A percentile compares a stretch with the other conserved stretches of the same genome.
phyloP scores from a whole-genome alignment of 2,113 vertebrate genomes.

The Rhinichthys klamathensis region DNA sequence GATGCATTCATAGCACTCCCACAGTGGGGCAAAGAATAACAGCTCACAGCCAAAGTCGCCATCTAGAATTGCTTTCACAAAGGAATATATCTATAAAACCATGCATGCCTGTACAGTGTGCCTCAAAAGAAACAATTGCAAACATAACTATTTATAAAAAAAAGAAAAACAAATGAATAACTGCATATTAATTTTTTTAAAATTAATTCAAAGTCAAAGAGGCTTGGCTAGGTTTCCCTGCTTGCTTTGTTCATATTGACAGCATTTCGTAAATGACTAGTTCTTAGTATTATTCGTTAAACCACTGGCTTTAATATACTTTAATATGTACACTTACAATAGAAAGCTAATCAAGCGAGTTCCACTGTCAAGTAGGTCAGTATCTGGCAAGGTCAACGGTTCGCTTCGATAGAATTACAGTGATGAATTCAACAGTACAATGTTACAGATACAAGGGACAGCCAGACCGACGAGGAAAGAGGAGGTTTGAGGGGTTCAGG shows the following conservation, averaged over 20 bases:
- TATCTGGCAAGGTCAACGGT: slow-evolving; percentile 51
- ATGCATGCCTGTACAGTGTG: slow-evolving; percentile 62
- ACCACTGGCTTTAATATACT: slow-evolving; percentile 61
- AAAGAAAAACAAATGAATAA: not conserved
- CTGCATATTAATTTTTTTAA: slow-evolving; percentile 23
- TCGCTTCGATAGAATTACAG: slow-evolving; percentile 44
- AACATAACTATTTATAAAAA: slow-evolving; percentile 32
- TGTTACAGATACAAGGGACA: slow-evolving; percentile 34
- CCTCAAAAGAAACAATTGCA: slow-evolving; percentile 36
- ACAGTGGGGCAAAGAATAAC: slow-evolving; percentile 34
- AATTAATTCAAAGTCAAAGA: not conserved
- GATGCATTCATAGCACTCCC: slow-evolving; percentile 36
- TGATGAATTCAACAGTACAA: slow-evolving; percentile 50
- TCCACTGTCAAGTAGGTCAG: slow-evolving; percentile 59
- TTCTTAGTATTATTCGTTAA: slow-evolving; percentile 53
- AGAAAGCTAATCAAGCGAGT: slow-evolving; percentile 56
- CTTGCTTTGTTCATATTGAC: slow-evolving; percentile 49
- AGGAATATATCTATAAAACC: slow-evolving; percentile 52
- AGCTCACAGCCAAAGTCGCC: slow-evolving; percentile 42
- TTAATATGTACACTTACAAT: slow-evolving; percentile 60
- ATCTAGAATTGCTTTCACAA: slow-evolving; percentile 50
- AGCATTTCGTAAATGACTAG: slow-evolving; percentile 45
- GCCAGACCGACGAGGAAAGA: not conserved
- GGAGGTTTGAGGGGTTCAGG: slow-evolving; percentile 2
- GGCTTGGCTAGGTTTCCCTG: slow-evolving; percentile 47